phyloP scores from a whole-genome alignment of 1,140 invertebrate genomes.

The Acromyrmex echinatior region DNA sequence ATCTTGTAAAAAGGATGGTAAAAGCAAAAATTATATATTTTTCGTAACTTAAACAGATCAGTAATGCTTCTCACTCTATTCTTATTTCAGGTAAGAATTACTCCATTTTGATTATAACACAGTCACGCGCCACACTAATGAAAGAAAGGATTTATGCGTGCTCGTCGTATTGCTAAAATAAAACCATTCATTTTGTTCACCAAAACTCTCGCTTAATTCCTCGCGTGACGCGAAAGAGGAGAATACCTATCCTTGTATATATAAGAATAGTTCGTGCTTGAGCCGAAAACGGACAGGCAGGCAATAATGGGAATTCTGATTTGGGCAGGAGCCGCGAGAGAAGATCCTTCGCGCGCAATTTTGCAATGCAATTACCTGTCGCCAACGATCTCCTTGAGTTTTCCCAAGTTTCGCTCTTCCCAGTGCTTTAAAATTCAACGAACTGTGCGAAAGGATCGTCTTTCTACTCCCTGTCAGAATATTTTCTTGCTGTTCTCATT shows the following conservation, averaged over 20 bases:
- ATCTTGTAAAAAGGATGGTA: not conserved
- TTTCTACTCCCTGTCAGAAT: conserved; percentile 52
- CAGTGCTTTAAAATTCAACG: conserved; percentile 71
- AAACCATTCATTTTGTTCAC: conserved; percentile 20
- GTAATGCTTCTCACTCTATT: not conserved
- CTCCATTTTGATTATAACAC: conserved; percentile 24
- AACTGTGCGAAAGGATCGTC: conserved; percentile 51
- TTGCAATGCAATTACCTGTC: conserved; percentile 75
- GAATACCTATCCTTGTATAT: conserved; percentile 8
- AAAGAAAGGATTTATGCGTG: conserved; percentile 15
- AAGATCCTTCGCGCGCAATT: conserved; percentile 65
- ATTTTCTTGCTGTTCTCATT: conserved; percentile 5
- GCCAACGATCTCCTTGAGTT: conserved; percentile 61
- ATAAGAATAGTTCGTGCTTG: conserved; percentile 20
- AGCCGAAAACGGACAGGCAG: conserved; percentile 30
- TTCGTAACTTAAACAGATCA: not conserved
- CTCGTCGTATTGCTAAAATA: conserved; percentile 15
- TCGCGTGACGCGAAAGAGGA: conserved; percentile 10
- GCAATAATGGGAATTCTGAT: conserved; percentile 46
- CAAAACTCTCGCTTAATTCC: conserved; percentile 50
- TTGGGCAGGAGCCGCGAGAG: conserved; percentile 26
- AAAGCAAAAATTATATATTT: not conserved
- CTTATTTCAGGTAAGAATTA: conserved; percentile 43
- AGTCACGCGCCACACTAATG: conserved; percentile 32
- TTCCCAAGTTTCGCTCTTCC: conserved; percentile 48